Percentiles rank a stretch among this genome's conserved stretches.
phyloP scores from a whole-genome alignment of 2,888 invertebrate genomes.

The Adelognathus sp. region DNA sequence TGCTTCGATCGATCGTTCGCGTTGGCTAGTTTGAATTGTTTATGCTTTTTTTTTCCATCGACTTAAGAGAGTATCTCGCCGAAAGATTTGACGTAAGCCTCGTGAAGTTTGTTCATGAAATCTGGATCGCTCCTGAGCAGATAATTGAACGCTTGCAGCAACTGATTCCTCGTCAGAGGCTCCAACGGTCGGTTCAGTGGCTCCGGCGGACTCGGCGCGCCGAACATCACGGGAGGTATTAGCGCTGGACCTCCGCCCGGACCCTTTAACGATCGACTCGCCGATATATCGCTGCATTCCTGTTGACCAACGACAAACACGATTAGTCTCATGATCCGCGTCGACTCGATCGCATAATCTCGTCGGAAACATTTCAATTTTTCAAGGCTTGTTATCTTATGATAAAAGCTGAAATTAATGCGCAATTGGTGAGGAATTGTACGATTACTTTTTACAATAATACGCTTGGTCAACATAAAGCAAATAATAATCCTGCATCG shows the following conservation, averaged over 20 bases:
- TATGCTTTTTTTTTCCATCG: not conserved
- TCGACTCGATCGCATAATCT: not conserved
- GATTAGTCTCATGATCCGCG: not conserved
- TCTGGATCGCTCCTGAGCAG: conserved; percentile 93
- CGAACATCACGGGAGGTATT: conserved; percentile 94
- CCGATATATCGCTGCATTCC: conserved; percentile 70
- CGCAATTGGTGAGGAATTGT: no score
- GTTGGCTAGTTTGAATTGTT: conserved; percentile 10
- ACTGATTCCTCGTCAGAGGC: conserved; percentile 93
- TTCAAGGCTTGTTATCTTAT: no score
- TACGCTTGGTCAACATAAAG: no score
- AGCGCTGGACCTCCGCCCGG: conserved; percentile 84
- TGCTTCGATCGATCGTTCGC: conserved; percentile 9
- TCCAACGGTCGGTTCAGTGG: conserved; percentile 82
- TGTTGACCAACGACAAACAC: conserved; percentile 40
- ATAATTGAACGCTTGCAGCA: conserved; percentile 94
- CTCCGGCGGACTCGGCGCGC: conserved; percentile 78
- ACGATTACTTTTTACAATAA: no score
- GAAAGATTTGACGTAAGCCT: conserved; percentile 95
- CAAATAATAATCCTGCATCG: no score
- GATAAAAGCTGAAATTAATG: no score
- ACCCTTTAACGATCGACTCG: conserved; percentile 61
- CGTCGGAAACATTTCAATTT: no score
- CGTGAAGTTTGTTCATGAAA: conserved; percentile 94
- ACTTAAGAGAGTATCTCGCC: conserved; percentile 84